A percentile compares a stretch with the other conserved stretches of the same genome.
Conservation (phyloP, 2,113 vertebrate genomes). For the Oncorhynchus kisutch region DNA sequence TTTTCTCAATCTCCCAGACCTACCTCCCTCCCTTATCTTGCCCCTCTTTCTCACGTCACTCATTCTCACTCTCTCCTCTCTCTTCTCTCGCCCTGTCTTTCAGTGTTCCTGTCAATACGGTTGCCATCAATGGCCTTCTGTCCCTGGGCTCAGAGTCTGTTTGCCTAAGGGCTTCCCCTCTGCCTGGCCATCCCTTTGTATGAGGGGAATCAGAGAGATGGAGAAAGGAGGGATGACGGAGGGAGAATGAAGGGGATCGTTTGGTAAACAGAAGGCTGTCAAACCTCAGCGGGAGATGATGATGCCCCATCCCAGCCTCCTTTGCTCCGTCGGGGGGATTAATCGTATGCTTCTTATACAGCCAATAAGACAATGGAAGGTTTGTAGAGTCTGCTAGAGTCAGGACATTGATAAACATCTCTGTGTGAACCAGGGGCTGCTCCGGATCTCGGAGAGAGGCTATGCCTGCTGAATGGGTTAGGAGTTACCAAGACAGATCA, state of each 20-base stretch:
- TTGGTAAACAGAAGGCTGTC: constrained; percentile 66
- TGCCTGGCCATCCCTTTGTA: constrained; percentile 49
- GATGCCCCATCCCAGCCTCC: constrained; percentile 23
- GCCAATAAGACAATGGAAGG: constrained; percentile 56
- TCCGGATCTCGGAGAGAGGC: background rate
- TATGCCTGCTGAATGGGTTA: background rate
- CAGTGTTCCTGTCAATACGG: constrained; percentile 52
- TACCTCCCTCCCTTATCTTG: background rate
- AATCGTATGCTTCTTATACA: constrained; percentile 56
- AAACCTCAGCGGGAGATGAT: constrained; percentile 56
- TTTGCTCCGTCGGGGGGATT: constrained; percentile 37
- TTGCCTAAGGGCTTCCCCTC: constrained; percentile 61
- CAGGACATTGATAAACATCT: constrained; percentile 41
- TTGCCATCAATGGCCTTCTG: constrained; percentile 65
- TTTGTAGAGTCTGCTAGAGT: constrained; percentile 45
- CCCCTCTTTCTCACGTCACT: background rate
- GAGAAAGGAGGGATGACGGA: constrained; percentile 59
- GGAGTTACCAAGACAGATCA: background rate
- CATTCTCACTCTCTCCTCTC: background rate
- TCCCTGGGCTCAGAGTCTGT: constrained; percentile 59
- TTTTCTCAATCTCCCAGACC: background rate
- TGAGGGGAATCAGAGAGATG: constrained; percentile 5
- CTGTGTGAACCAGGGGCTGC: constrained; percentile 47
- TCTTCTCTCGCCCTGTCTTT: constrained; percentile 35
- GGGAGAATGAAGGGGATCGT: constrained; percentile 10